A percentile compares a stretch with the other conserved stretches of the same genome.
Conservation (phyloP, 2,113 vertebrate genomes). For the Bos javanicus region DNA sequence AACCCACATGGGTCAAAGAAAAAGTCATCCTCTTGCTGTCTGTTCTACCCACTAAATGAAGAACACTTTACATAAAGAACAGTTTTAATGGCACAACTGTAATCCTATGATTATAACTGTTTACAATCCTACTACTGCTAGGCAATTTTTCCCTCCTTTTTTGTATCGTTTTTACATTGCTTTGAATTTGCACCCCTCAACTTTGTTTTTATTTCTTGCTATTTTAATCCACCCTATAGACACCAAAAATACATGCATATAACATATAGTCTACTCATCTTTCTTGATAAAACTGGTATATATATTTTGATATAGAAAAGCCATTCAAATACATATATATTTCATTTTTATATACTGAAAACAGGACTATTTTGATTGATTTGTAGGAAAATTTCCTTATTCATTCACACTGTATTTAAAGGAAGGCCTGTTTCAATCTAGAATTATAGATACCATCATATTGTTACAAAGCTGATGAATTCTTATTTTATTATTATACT, state of each 20-base stretch:
- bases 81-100: constrained; percentile 19
- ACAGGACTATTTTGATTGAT: neutral
- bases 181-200: neutral
- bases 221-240: constrained; percentile 18
- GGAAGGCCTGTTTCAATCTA: neutral
- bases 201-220: neutral
- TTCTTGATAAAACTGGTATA: neutral
- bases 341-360: neutral
- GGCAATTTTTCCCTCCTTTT: neutral
- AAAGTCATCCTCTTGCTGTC: constrained; percentile 69
- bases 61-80: constrained; percentile 19
- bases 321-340: neutral
- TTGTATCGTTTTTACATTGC: neutral
- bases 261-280: neutral
- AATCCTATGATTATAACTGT: neutral
- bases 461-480: neutral
- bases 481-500: neutral
- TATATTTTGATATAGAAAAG: neutral
- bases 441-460: neutral
- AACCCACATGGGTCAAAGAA: constrained; percentile 67
- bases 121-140: neutral
- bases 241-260: neutral
- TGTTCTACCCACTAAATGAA: constrained; percentile 48
- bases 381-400: neutral
- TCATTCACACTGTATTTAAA: neutral